phyloP scores from a whole-genome alignment of 2,888 invertebrate genomes.

The Diplolepis rosae region DNA sequence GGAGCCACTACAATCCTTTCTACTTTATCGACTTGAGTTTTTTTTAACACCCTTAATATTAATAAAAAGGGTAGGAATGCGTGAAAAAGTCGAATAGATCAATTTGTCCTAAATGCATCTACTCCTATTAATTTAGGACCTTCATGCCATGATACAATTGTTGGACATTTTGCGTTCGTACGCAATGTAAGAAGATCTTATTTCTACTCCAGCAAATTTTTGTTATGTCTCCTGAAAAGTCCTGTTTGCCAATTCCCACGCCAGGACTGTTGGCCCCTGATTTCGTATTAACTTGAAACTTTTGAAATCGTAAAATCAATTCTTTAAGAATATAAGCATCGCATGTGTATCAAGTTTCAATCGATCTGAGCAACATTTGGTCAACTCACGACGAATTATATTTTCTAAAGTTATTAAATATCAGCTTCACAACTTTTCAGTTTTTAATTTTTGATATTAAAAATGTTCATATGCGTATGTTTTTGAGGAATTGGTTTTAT shows the following conservation, averaged over 20 bases:
- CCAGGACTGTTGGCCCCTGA: constrained; percentile 24
- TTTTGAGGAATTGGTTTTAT: too few species aligned
- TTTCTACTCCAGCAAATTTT: neutral
- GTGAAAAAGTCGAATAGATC: constrained; percentile 40
- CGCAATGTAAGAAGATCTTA: constrained; percentile 31
- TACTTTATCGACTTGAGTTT: constrained; percentile 57
- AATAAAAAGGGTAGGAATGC: constrained; percentile 58
- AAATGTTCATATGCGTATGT: too few species aligned
- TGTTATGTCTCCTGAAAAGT: neutral
- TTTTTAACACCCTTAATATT: constrained; percentile 52
- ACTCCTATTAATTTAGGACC: constrained; percentile 14
- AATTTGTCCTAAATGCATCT: constrained; percentile 24
- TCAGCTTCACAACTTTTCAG: too few species aligned
- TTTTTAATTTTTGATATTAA: too few species aligned
- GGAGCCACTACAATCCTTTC: constrained; percentile 57
- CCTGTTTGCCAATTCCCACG: neutral
- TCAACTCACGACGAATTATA: too few species aligned
- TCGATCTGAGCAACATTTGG: too few species aligned
- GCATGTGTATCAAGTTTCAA: too few species aligned
- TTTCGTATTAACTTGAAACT: too few species aligned
- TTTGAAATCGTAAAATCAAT: too few species aligned
- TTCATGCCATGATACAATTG: constrained; percentile 31
- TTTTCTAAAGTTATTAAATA: too few species aligned
- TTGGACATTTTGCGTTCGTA: constrained; percentile 31
- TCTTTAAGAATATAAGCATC: too few species aligned